phyloP scores from a whole-genome alignment of 2,797 vertebrate genomes.

The Acomys russatus region DNA sequence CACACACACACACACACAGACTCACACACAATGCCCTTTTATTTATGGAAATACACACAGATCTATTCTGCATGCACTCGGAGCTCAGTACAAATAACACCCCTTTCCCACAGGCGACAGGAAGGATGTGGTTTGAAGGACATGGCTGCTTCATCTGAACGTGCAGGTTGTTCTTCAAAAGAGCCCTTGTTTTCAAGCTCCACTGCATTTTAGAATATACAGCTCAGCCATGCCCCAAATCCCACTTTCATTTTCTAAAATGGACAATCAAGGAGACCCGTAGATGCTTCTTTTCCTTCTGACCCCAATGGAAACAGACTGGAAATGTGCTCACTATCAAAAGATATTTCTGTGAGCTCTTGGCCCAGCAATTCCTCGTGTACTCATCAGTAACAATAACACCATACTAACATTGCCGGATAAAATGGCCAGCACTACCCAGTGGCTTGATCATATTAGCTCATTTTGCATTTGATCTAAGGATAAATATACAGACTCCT shows the following conservation, averaged over 20 bases:
- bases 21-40: constrained; percentile 66
- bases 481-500: constrained; percentile 64
- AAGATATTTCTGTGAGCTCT: constrained; percentile 62
- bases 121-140: constrained; percentile 76
- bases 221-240: background rate
- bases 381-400: constrained; percentile 71
- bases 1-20: too few species aligned
- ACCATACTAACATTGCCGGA: constrained; percentile 79
- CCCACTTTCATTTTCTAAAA: constrained; percentile 62
- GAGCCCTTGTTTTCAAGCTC: constrained; percentile 68
- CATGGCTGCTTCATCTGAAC: constrained; percentile 72
- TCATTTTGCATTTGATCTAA: constrained; percentile 85
- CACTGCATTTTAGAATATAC: constrained; percentile 32
- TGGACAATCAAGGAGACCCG: constrained; percentile 28
- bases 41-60: constrained; percentile 68
- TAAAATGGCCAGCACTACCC: constrained; percentile 79
- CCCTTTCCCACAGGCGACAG: constrained; percentile 75
- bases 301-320: constrained; percentile 68
- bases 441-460: constrained; percentile 83
- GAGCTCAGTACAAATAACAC: constrained; percentile 69
- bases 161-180: constrained; percentile 62
- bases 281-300: constrained; percentile 57
- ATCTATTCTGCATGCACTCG: constrained; percentile 63
- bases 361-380: constrained; percentile 71
- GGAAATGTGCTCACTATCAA: constrained; percentile 67